phyloP scores from a whole-genome alignment of 2,797 vertebrate species.

The Hypotaenidia philippensis region DNA sequence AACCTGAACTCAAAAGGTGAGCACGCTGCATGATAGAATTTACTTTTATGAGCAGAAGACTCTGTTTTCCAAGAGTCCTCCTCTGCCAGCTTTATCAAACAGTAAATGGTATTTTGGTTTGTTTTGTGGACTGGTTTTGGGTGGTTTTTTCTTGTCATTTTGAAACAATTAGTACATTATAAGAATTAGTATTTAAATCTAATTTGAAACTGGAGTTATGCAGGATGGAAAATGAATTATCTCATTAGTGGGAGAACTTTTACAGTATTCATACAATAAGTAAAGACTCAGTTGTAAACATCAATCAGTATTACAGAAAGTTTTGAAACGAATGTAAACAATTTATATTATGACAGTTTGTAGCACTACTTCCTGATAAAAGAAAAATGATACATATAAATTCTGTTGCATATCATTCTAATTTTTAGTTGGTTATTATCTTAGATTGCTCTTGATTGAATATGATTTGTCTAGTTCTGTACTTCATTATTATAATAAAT shows the following conservation, averaged over 20 bases:
- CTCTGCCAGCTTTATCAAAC: neutral
- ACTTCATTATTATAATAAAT: conserved; percentile 47
- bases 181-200: conserved; percentile 15
- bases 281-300: neutral
- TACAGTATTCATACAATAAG: neutral
- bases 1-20: neutral
- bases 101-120: neutral
- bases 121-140: neutral
- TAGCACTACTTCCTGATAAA: conserved; percentile 15
- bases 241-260: conserved; percentile 18
- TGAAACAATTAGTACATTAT: neutral
- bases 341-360: conserved; percentile 28
- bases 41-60: neutral
- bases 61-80: neutral
- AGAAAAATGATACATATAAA: neutral
- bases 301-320: conserved; percentile 36
- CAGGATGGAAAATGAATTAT: conserved; percentile 42
- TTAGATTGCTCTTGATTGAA: conserved; percentile 37
- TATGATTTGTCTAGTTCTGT: conserved; percentile 38
- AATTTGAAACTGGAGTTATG: conserved; percentile 14
- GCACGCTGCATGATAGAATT: neutral
- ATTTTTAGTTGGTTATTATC: conserved; percentile 26
- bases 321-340: conserved; percentile 24
- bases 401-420: neutral
- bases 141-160: neutral